These are phyloP conservation scores for Peromyscus californicus DNA, from an alignment of 2,113 vertebrate genomes.

Conservation along the genomic window DNA sequence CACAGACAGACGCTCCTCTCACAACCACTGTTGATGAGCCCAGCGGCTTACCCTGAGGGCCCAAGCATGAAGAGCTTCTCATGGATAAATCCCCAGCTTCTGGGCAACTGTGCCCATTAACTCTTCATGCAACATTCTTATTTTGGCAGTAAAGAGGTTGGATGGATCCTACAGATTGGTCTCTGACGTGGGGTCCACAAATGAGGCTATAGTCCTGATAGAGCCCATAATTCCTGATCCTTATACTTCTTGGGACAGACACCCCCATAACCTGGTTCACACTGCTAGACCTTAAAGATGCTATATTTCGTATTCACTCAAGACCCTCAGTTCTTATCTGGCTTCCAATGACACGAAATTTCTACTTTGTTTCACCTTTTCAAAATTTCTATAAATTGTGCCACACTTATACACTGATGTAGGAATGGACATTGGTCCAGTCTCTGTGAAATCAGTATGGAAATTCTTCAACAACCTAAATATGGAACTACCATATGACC, in stretches of 20 bases:
- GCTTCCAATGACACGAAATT: background rate
- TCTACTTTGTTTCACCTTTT: background rate
- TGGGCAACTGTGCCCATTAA: background rate
- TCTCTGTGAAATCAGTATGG: background rate
- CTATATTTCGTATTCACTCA: background rate
- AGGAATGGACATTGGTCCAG: background rate
- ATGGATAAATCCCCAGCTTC: background rate
- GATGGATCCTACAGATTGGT: background rate
- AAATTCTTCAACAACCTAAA: background rate
- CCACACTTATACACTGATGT: background rate
- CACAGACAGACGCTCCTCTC: no score
- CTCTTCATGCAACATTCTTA: background rate
- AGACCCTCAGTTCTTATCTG: background rate
- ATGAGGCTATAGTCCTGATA: background rate
- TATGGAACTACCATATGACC: background rate
- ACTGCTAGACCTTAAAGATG: background rate
- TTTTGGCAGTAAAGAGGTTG: background rate
- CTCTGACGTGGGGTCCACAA: background rate
- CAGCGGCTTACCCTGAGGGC: no score
- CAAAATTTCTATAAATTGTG: background rate
- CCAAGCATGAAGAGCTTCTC: background rate
- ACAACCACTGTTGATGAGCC: no score
- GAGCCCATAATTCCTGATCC: background rate
- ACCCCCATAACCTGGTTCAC: background rate
- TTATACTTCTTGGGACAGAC: background rate